Conservation (phyloP, 2,888 invertebrate genomes). For the Troilus luridus region DNA sequence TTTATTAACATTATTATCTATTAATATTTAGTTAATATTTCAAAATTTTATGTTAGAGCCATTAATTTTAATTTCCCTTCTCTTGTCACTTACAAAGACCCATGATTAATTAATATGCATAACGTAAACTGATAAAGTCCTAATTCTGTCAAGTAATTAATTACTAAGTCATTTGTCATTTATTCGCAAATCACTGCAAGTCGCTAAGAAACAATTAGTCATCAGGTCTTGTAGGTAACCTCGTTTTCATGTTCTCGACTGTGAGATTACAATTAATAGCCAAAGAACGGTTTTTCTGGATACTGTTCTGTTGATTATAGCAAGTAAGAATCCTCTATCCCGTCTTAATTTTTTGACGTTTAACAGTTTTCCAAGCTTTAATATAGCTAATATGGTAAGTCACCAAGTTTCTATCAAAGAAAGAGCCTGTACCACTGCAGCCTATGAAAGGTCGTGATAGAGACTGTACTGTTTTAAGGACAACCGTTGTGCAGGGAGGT, state of each 20-base stretch:
- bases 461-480: no score
- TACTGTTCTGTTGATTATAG: background rate
- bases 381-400: no score
- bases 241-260: background rate
- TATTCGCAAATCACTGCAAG: constrained; percentile 8
- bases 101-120: constrained; percentile 18
- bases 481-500: no score
- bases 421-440: no score
- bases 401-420: no score
- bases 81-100: background rate
- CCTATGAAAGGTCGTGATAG: no score
- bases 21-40: no score
- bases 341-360: background rate
- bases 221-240: background rate
- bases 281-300: background rate
- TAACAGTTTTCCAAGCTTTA: background rate
- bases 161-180: constrained; percentile 25
- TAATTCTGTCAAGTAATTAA: constrained; percentile 22
- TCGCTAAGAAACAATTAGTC: background rate
- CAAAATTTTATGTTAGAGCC: no score
- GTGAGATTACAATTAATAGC: background rate
- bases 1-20: no score
- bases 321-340: background rate
- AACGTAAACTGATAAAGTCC: constrained; percentile 27
- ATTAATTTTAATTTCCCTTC: background rate